Evolutionary conservation across 2,113 vertebrate species (phyloP).

Genomic region (Parus major): DNA sequence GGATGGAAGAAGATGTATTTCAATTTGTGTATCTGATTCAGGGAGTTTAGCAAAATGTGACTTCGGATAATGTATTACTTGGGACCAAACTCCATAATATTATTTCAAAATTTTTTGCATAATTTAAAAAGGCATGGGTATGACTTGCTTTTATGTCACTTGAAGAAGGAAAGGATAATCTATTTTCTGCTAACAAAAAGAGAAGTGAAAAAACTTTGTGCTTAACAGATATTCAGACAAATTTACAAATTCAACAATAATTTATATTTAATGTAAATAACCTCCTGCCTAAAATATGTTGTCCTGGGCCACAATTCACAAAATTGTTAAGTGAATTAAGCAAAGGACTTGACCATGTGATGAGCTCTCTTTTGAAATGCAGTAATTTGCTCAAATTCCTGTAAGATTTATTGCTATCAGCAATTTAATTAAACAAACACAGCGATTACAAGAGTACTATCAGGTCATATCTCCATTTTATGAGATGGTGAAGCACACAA

Average conservation of each 20-base stretch:
- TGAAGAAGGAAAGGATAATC: background rate
- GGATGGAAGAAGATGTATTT: background rate
- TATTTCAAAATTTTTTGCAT: background rate
- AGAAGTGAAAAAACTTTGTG: background rate
- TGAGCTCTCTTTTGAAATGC: background rate
- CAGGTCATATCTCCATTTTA: background rate
- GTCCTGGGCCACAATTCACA: background rate
- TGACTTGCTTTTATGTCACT: background rate
- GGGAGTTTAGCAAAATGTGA: background rate
- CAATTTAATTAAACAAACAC: background rate
- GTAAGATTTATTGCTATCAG: background rate
- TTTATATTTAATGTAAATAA: background rate
- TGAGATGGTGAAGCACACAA: background rate
- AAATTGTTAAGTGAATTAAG: background rate
- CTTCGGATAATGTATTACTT: background rate
- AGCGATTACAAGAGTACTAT: background rate
- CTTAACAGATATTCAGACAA: background rate
- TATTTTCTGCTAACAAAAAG: background rate
- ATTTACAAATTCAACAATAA: background rate
- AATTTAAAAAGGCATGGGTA: background rate
- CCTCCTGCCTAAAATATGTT: background rate
- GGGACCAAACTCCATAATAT: background rate
- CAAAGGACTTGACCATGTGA: background rate
- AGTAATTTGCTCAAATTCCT: background rate
- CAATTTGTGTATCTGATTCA: background rate